These are phyloP conservation scores for Sibirionetta formosa DNA, from an alignment of 2,797 vertebrate genomes.

Conservation along the genomic window DNA sequence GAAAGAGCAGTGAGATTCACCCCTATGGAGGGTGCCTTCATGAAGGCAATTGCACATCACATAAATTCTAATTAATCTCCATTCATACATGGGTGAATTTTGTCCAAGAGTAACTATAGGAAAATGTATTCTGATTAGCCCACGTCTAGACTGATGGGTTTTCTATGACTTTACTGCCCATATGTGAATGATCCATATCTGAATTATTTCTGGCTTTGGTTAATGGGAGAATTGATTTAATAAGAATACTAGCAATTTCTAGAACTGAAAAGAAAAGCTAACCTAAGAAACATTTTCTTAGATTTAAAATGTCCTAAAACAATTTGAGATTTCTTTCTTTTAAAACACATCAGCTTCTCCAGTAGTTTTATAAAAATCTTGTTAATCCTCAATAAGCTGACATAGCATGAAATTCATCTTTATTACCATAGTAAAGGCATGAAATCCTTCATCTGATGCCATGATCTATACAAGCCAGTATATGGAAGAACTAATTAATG, in stretches of 20 bases:
- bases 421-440: not conserved
- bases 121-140: not conserved
- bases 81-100: not conserved
- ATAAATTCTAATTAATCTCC: not conserved
- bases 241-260: not conserved
- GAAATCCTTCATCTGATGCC: slow-evolving; percentile 2
- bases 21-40: not conserved
- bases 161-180: not conserved
- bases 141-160: not conserved
- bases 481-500: not conserved
- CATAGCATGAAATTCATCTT: not conserved
- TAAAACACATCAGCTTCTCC: not conserved
- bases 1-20: not conserved
- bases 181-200: not conserved
- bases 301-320: not conserved
- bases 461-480: not conserved
- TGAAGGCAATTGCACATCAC: not conserved
- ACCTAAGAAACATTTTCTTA: not conserved
- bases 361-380: not conserved
- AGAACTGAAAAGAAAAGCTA: not conserved
- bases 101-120: not conserved
- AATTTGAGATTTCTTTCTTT: not conserved
- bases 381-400: not conserved
- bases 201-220: not conserved
- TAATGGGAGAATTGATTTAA: not conserved